A percentile compares a stretch with the other conserved stretches of the same genome.
phyloP scores from a whole-genome alignment of 2,113 vertebrate genomes.

The Ahaetulla prasina region DNA sequence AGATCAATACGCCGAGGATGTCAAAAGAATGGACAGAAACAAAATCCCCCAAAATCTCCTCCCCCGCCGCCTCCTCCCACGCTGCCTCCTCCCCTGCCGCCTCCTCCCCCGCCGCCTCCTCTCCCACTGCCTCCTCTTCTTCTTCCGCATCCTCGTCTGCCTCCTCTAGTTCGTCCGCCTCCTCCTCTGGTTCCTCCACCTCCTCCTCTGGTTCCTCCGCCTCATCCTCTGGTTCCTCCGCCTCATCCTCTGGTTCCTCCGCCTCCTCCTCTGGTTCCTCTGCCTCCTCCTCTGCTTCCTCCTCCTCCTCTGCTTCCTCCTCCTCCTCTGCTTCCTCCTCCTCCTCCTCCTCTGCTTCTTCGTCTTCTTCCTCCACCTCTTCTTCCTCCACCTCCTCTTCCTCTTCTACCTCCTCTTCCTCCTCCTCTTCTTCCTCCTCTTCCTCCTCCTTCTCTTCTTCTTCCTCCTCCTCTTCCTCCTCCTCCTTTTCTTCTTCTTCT shows the following conservation, averaged over 20 bases:
- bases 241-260: too few species aligned
- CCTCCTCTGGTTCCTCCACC: too few species aligned
- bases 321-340: background rate
- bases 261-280: too few species aligned
- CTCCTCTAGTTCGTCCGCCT: fast-evolving
- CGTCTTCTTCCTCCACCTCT: fast-evolving
- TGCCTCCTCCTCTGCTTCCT: background rate
- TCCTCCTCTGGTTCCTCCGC: fast-evolving
- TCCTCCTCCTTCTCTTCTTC: fast-evolving
- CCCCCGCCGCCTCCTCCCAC: background rate
- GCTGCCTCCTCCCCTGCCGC: background rate
- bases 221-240: fast-evolving
- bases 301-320: fast-evolving
- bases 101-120: fast-evolving
- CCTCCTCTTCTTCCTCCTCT: fast-evolving
- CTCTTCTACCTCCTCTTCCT: fast-evolving
- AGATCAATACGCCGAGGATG: background rate
- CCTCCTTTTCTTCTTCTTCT: fast-evolving
- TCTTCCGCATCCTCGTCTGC: fast-evolving
- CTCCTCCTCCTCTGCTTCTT: fast-evolving
- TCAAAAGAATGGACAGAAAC: background rate
- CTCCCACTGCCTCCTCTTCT: too few species aligned
- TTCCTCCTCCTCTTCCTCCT: fast-evolving
- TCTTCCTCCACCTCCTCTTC: background rate
- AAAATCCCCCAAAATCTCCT: background rate